phyloP scores from a whole-genome alignment of 2,797 vertebrate species.

The Dicrostonyx torquatus region DNA sequence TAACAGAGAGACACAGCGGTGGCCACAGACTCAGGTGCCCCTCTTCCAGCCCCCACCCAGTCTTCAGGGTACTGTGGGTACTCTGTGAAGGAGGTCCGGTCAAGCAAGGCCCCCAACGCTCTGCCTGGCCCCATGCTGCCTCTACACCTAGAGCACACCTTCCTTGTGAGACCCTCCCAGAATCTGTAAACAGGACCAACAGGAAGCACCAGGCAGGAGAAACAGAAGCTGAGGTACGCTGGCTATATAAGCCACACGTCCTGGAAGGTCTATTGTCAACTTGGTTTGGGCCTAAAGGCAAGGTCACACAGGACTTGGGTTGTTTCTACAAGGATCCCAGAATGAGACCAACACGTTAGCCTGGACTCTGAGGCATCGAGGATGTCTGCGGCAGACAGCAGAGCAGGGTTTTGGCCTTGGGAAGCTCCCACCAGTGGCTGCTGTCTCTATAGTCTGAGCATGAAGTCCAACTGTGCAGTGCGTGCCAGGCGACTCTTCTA shows the following conservation, averaged over 20 bases:
- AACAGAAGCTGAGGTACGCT: not conserved
- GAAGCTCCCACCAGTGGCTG: too few relatives aligned
- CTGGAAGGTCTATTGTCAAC: too few relatives aligned
- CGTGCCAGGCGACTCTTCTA: fast-evolving
- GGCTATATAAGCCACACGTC: not conserved
- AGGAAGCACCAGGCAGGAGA: not conserved
- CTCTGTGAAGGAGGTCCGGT: not conserved
- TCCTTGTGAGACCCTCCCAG: not conserved
- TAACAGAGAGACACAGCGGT: not conserved
- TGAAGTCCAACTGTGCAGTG: not conserved
- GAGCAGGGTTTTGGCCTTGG: not conserved
- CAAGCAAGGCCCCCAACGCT: fast-evolving
- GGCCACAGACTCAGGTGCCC: not conserved
- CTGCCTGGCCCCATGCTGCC: not conserved
- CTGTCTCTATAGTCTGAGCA: not conserved
- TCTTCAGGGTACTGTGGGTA: not conserved
- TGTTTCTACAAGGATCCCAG: not conserved
- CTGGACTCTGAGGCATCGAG: not conserved
- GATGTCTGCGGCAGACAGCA: too few relatives aligned
- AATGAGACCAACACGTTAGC: too few relatives aligned
- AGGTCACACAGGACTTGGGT: not conserved
- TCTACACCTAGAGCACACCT: not conserved
- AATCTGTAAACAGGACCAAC: not conserved
- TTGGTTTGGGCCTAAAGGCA: not conserved
- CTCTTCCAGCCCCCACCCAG: not conserved